Base-by-base conservation (phyloP, 2,888 invertebrate genomes). In the Drosophila pseudotakahashii region DNA sequence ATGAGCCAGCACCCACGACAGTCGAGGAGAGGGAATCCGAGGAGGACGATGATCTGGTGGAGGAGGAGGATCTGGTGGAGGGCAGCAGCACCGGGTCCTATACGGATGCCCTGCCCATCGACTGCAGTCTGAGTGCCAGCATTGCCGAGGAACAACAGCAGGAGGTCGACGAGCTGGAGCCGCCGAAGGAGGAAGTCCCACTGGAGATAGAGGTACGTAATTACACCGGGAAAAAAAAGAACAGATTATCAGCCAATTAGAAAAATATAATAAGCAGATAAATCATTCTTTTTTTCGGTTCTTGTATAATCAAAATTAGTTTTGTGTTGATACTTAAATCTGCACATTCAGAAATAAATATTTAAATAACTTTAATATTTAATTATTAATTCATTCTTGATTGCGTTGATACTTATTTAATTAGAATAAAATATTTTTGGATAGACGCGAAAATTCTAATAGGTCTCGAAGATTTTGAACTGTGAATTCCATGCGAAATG, bases 81-180 rank as follows among this genome's bases (percentile, higher is more conserved):
- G 70, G 74, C 72, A 78, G 81, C 73, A 70, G 70, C 53, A n/a
- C n/a, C n/a, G 74, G 75, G 67, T 73, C 75, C 51, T 84, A 85
- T 73, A 51, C 61, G 37, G 86, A 84, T 50, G 53, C 60, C 36
- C 47, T 74, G 79, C 78, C 84, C 74, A 71, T 85, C 54, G 84
- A 81, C 37, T 78, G 85, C 54, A 72, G 73, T 47, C 47, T 80
- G 62, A 72, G 71, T 48, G 61, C 74, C 68, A 69, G 73, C 19
- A 19, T 60, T 23, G 62, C 42, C 39, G 51, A 51, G 51, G 64
- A 59, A 39, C 69, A 55, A 41, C 69, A 70, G 54, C 70, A 48
- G 66, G 71, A 53, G 70, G 59, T 64, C 66, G 63, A 48, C 58
- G 45, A 69, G 51, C 44, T 69, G 70, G 70, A 71, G 64, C 60